A percentile compares a stretch with the other conserved stretches of the same genome.
Conservation (phyloP, 2,797 vertebrate species). For the Erithacus rubecula region DNA sequence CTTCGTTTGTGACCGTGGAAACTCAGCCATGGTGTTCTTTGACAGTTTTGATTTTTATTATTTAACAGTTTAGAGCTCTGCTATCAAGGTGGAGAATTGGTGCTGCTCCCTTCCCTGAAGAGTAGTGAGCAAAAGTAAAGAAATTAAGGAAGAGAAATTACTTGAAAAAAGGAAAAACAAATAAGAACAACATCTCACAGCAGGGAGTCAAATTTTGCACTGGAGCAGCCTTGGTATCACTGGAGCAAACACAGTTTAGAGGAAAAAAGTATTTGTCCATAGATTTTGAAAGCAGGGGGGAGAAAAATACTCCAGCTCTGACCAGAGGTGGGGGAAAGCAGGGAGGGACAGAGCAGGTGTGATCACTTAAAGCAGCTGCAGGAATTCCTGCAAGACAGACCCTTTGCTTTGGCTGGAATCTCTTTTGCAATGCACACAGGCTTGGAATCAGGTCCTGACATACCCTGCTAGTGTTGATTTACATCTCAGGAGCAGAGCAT, state of each 20-base stretch:
- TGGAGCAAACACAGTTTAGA: background rate
- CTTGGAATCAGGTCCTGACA: background rate
- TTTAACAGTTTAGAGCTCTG: background rate
- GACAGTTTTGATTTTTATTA: background rate
- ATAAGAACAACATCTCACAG: background rate
- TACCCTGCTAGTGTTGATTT: background rate
- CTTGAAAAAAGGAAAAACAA: background rate
- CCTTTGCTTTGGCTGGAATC: background rate
- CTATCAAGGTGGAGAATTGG: background rate
- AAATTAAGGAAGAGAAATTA: background rate
- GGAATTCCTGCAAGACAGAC: background rate
- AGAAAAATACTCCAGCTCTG: background rate
- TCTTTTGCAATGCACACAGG: too few species aligned
- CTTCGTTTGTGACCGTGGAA: background rate
- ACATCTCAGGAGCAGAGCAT: background rate
- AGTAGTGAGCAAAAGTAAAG: background rate
- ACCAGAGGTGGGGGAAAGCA: accelerated
- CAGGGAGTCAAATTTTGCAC: background rate
- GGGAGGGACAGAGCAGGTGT: background rate
- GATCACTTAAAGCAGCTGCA: background rate
- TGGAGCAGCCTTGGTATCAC: background rate
- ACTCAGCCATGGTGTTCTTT: background rate
- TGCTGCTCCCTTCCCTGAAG: background rate
- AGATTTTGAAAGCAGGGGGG: background rate
- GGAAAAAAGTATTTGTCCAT: background rate